These are phyloP conservation scores for Acyrthosiphon pisum DNA, from an alignment of 1,140 invertebrate genomes.

Conservation along the genomic window DNA sequence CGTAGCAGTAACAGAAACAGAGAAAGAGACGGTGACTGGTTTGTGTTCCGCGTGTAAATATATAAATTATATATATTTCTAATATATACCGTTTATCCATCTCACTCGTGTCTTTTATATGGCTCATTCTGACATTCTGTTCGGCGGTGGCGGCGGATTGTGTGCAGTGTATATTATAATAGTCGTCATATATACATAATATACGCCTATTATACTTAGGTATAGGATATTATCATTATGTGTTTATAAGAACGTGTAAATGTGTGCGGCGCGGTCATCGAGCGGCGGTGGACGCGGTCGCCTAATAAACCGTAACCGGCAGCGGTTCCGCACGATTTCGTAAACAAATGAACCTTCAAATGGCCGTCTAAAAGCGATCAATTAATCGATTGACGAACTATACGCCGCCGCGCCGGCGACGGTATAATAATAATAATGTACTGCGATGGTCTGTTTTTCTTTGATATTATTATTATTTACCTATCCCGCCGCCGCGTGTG, in stretches of 20 bases:
- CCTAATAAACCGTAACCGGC: slow-evolving; percentile 57
- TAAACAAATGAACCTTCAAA: slow-evolving; percentile 59
- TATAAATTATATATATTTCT: neutral
- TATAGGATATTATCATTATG: slow-evolving; percentile 7
- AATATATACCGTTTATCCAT: neutral
- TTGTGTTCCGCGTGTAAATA: slow-evolving; percentile 36
- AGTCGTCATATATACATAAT: neutral
- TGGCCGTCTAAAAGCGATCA: slow-evolving; percentile 58
- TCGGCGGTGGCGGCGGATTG: neutral
- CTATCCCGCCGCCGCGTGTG: neutral
- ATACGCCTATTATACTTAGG: neutral
- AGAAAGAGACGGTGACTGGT: neutral
- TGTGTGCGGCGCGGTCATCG: slow-evolving; percentile 18
- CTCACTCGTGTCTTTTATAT: slow-evolving; percentile 4
- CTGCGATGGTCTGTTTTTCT: neutral
- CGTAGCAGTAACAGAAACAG: neutral
- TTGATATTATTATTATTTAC: slow-evolving; percentile 30
- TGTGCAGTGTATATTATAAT: neutral
- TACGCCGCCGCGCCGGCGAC: slow-evolving; percentile 26
- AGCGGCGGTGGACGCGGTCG: slow-evolving; percentile 43
- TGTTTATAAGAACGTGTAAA: slow-evolving; percentile 31
- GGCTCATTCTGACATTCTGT: neutral
- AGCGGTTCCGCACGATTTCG: slow-evolving; percentile 58
- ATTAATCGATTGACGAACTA: slow-evolving; percentile 58
- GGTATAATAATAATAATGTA: neutral